Evolutionary conservation across 2,797 vertebrate genomes (phyloP), one percentile per base, ranked within the genome.

Genomic region (Stomatorhinus walkeri): DNA sequence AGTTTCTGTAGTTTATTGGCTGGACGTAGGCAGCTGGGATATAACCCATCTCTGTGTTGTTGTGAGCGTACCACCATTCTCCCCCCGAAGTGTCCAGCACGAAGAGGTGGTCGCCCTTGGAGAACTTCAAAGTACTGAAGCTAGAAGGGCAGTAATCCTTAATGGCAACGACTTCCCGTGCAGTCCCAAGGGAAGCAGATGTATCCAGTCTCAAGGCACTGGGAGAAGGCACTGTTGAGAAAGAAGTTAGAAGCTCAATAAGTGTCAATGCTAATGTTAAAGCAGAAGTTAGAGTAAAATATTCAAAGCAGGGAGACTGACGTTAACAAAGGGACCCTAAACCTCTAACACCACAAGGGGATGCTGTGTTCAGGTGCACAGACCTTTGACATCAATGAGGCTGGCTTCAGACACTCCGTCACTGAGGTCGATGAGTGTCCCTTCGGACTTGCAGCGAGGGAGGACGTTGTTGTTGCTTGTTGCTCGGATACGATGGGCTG

Each of bases 11-110:
- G 93, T 93, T 95, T 0, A 99, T 83, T 0, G 97, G 97, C 92
- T 98, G 97, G 64, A 99, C 98, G 0, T 98, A 97, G 79, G 98
- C 97, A 0, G 98, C 96, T 0, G 98, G 98, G 91, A 99, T 99
- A 93, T 99, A 99, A 4, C 98, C 98, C 97, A 99, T 99, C 91
- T 99, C 98, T 0, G 94, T 98, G 93, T 98, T 98, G 94, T 99
- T 99, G 96, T 99, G 98, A 0, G 98, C 98, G 0, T 99, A 99
- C 98, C 98, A 99, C 98, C 98, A 99, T 90, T 99, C 98, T 0
- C 97, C 97, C 0, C 98, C 98, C 0, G 98, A 99, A 0, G 97
- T 95, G 94, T 99, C 98, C 94, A 99, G 90, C 89, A 99, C 98
- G 0, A 97, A 99, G 0, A 99, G 96, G 56, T 94, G 97, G 91